Evolutionary conservation across 2,113 vertebrate species (phyloP).

Genomic region (Tursiops truncatus): DNA sequence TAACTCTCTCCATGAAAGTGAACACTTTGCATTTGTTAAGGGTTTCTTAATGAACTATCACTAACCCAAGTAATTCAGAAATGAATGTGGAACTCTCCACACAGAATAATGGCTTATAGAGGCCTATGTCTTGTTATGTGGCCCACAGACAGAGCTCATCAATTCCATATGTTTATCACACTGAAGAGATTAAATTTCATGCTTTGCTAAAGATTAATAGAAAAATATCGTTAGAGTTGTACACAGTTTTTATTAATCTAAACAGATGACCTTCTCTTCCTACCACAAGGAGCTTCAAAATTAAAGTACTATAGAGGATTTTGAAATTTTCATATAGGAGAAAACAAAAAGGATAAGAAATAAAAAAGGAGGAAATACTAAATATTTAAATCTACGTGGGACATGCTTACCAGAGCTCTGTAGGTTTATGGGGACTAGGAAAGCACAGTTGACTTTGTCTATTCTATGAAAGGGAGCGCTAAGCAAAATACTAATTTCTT

Average conservation of each 20-base stretch:
- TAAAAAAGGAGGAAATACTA: neutral
- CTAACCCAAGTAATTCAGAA: conserved; percentile 73
- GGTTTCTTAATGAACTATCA: conserved; percentile 71
- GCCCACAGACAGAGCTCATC: conserved; percentile 39
- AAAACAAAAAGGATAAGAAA: conserved; percentile 36
- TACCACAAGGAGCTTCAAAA: neutral
- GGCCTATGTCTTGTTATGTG: conserved; percentile 49
- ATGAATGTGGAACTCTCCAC: conserved; percentile 71
- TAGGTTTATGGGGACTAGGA: neutral
- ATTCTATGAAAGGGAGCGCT: neutral
- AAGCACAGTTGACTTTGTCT: conserved; percentile 12
- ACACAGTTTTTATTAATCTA: conserved; percentile 61
- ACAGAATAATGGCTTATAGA: conserved; percentile 49
- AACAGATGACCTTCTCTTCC: conserved; percentile 18
- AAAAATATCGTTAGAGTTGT: conserved; percentile 54
- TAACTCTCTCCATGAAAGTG: conserved; percentile 69
- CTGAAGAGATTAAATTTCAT: conserved; percentile 62
- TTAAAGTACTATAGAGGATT: neutral
- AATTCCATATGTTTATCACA: conserved; percentile 53
- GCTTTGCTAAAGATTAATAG: conserved; percentile 59
- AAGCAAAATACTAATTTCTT: neutral
- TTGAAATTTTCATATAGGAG: neutral
- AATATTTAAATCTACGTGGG: neutral
- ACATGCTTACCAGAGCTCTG: neutral
- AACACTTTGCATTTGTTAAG: conserved; percentile 72